A percentile compares a stretch with the other conserved stretches of the same genome.
Evolutionary conservation across 2,113 vertebrate species (phyloP).

Genomic region (Arvicanthis niloticus): DNA sequence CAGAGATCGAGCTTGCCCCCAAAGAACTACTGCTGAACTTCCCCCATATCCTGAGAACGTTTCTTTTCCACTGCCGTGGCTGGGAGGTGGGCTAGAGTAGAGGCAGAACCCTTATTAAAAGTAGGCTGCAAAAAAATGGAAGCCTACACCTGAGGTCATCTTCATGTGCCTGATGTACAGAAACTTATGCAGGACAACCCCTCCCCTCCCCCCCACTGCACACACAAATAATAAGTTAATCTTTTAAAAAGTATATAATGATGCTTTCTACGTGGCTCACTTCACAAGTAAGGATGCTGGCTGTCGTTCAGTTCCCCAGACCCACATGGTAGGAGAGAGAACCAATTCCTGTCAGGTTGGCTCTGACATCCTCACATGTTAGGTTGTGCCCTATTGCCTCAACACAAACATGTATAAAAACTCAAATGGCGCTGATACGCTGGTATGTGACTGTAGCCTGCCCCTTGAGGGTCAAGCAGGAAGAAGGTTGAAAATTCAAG

Average conservation of each 20-base stretch:
- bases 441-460: background rate
- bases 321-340: background rate
- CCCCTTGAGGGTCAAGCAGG: too few species aligned
- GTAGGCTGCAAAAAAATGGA: too few species aligned
- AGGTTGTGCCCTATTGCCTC: background rate
- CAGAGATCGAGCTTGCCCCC: too few species aligned
- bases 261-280: background rate
- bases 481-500: background rate
- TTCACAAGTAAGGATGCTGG: background rate
- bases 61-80: too few species aligned
- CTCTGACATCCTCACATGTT: background rate
- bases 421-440: background rate
- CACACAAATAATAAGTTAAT: background rate
- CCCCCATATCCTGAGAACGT: too few species aligned
- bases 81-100: too few species aligned
- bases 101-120: too few species aligned
- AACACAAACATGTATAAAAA: background rate
- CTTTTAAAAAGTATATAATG: background rate
- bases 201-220: too few species aligned
- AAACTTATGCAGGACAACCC: too few species aligned
- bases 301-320: background rate
- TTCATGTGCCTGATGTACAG: too few species aligned
- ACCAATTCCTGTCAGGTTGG: background rate
- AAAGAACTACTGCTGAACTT: too few species aligned
- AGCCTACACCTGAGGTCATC: too few species aligned